phyloP scores from a whole-genome alignment of 2,113 vertebrate species.

The Elephantulus edwardii region DNA sequence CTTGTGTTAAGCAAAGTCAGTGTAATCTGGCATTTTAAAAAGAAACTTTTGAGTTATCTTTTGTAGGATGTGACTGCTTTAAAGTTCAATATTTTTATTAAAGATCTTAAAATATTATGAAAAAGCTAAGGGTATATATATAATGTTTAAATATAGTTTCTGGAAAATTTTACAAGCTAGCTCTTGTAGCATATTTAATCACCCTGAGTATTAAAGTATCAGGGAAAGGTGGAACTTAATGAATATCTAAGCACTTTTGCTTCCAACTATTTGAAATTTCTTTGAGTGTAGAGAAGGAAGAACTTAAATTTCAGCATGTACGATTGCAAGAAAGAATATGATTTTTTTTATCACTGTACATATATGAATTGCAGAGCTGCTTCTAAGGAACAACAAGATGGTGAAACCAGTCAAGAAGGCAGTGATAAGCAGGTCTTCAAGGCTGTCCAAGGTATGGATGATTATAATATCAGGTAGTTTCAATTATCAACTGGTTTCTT shows the following conservation, averaged over 20 bases:
- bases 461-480: constrained; percentile 23
- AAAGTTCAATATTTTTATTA: too few relatives aligned
- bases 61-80: too few relatives aligned
- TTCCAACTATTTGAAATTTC: not conserved
- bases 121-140: not conserved
- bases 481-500: not conserved
- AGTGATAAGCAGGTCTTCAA: constrained; percentile 70
- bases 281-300: not conserved
- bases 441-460: constrained; percentile 82
- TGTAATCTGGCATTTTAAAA: too few relatives aligned
- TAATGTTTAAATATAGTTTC: not conserved
- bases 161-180: not conserved
- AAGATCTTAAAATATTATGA: too few relatives aligned
- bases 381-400: constrained; percentile 57
- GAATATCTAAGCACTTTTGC: not conserved
- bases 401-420: constrained; percentile 51
- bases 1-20: too few relatives aligned
- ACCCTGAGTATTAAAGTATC: not conserved
- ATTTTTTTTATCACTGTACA: constrained; percentile 50
- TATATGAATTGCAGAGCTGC: constrained; percentile 75
- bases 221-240: not conserved
- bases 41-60: too few relatives aligned
- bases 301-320: not conserved
- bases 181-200: not conserved
- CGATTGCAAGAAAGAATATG: not conserved